Conservation (phyloP, 2,888 invertebrate species). For the Xestia rhomboidea region DNA sequence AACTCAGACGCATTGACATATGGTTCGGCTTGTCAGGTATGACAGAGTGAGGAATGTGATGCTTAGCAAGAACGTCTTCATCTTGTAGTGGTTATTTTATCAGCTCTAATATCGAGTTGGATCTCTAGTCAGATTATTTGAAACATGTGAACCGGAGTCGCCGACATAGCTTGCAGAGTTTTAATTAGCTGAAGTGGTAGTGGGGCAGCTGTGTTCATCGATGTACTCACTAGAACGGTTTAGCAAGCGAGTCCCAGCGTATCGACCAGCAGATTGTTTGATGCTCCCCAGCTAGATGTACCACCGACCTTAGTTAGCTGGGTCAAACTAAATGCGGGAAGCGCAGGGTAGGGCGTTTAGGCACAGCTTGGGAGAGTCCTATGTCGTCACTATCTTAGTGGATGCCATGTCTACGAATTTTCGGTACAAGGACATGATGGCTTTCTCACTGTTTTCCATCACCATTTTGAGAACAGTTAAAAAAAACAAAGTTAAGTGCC, state of each 20-base stretch:
- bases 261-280: neutral
- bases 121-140: neutral
- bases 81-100: neutral
- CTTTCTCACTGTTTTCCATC: too few relatives aligned
- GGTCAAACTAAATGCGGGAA: neutral
- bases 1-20: conserved; percentile 17
- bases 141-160: neutral
- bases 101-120: neutral
- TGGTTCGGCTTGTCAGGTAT: conserved; percentile 11
- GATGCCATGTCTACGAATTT: too few relatives aligned
- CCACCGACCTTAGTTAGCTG: neutral
- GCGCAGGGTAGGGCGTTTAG: neutral
- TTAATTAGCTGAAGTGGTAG: neutral
- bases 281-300: neutral
- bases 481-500: neutral
- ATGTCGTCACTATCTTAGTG: too few relatives aligned
- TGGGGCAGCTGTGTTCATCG: neutral
- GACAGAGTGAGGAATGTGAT: conserved; percentile 9
- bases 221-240: neutral
- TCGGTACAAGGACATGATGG: too few relatives aligned
- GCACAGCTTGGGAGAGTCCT: neutral
- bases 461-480: neutral
- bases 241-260: neutral
- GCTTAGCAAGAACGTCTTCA: conserved; percentile 5
- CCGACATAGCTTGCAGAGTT: neutral